Percentiles rank a stretch among this genome's conserved stretches.
Conservation (phyloP, 2,113 vertebrate species). For the Phodopus roborovskii region DNA sequence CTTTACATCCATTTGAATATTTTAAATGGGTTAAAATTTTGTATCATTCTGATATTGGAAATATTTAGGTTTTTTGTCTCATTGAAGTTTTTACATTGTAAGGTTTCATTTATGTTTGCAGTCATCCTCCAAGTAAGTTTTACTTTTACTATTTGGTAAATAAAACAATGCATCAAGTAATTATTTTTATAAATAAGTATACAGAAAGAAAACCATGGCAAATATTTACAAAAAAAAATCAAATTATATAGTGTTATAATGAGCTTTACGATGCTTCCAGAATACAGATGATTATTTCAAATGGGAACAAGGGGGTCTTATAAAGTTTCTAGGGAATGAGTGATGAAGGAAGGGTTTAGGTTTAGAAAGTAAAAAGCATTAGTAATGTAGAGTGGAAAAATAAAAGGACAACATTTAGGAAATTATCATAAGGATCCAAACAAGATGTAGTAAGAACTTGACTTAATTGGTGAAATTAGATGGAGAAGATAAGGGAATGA, state of each 20-base stretch:
- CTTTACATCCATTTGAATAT: not conserved
- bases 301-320: not conserved
- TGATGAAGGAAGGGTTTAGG: not conserved
- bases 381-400: not conserved
- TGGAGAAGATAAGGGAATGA: not conserved
- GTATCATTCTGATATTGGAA: not conserved
- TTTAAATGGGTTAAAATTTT: constrained; percentile 8
- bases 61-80: constrained; percentile 8
- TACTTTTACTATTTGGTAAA: constrained; percentile 26
- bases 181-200: constrained; percentile 13
- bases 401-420: not conserved
- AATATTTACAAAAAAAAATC: not conserved
- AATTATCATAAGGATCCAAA: not conserved
- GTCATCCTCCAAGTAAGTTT: not conserved
- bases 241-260: not conserved
- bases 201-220: not conserved
- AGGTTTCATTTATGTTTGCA: not conserved
- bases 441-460: not conserved
- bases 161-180: not conserved
- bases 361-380: not conserved
- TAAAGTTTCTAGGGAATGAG: not conserved
- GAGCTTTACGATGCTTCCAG: not conserved
- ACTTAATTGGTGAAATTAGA: not conserved
- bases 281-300: not conserved
- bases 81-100: not conserved